Conservation (phyloP, 2,888 invertebrate species). For the Parthenolecanium corni region DNA sequence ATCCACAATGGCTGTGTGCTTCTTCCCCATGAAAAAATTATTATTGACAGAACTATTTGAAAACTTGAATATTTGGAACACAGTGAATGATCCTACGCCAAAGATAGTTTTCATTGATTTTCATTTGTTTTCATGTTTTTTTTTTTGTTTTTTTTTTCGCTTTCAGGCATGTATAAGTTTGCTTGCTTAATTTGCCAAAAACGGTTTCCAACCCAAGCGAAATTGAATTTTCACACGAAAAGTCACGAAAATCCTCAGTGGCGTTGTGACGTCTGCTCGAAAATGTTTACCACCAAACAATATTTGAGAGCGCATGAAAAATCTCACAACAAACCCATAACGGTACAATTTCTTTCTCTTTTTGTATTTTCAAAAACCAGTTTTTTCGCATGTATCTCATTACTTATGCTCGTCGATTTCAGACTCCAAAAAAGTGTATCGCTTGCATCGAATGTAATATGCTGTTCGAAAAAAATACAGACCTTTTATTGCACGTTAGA, state of each 20-base stretch:
- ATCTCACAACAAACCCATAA: slow-evolving; percentile 29
- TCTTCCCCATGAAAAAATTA: too few species aligned
- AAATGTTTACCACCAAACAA: slow-evolving; percentile 32
- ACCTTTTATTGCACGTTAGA: background rate
- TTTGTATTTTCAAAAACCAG: background rate
- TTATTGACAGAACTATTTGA: too few species aligned
- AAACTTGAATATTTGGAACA: too few species aligned
- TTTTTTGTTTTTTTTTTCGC: slow-evolving; percentile 8
- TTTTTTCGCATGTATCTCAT: background rate
- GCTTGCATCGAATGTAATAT: slow-evolving; percentile 13
- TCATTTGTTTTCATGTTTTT: background rate
- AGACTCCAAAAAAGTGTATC: slow-evolving; percentile 4
- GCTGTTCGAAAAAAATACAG: slow-evolving; percentile 11
- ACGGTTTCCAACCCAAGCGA: slow-evolving; percentile 32
- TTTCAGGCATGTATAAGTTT: slow-evolving; percentile 33
- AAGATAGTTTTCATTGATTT: background rate
- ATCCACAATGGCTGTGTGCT: too few species aligned
- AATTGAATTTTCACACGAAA: slow-evolving; percentile 33
- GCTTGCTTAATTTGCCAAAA: slow-evolving; percentile 32
- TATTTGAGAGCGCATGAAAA: slow-evolving; percentile 32
- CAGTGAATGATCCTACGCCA: too few species aligned
- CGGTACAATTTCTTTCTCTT: background rate
- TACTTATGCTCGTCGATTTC: background rate
- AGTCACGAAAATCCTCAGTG: slow-evolving; percentile 32
- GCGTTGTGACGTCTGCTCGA: slow-evolving; percentile 31